These are phyloP conservation scores for Sylvilagus floridanus DNA, from an alignment of 2,797 vertebrate species.

Conservation along the genomic window DNA sequence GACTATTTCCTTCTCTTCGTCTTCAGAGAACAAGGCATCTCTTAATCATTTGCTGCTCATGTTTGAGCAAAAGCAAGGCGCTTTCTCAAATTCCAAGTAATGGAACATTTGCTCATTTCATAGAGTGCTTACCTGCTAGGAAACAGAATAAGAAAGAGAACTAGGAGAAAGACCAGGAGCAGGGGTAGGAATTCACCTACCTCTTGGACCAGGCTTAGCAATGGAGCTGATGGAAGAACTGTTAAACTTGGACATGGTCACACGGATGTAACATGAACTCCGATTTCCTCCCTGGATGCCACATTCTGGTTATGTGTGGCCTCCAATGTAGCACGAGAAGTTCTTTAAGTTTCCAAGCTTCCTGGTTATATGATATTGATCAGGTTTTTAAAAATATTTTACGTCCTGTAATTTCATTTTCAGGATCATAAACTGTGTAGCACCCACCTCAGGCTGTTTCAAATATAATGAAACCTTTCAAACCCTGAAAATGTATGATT, in stretches of 20 bases:
- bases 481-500: slow-evolving; percentile 40
- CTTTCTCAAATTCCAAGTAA: neutral
- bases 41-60: neutral
- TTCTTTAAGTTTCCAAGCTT: slow-evolving; percentile 51
- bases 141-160: neutral
- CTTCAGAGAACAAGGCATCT: neutral
- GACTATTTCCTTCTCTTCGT: neutral
- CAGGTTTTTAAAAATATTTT: slow-evolving; percentile 31
- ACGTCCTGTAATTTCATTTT: slow-evolving; percentile 75
- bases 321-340: slow-evolving; percentile 31
- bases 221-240: neutral
- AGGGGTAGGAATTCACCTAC: neutral
- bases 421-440: slow-evolving; percentile 63
- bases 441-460: slow-evolving; percentile 42
- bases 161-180: neutral
- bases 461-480: slow-evolving; percentile 52
- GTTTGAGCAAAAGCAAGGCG: neutral
- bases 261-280: neutral
- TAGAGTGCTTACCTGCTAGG: too few species aligned
- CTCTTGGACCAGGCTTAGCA: rapidly evolving
- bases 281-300: neutral
- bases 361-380: slow-evolving; percentile 69
- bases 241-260: neutral
- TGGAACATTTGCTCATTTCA: neutral
- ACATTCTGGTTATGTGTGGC: neutral